A percentile compares a stretch with the other conserved stretches of the same genome.
Conservation (phyloP, 1,140 invertebrate species). For the Brachionus calyciflorus region DNA sequence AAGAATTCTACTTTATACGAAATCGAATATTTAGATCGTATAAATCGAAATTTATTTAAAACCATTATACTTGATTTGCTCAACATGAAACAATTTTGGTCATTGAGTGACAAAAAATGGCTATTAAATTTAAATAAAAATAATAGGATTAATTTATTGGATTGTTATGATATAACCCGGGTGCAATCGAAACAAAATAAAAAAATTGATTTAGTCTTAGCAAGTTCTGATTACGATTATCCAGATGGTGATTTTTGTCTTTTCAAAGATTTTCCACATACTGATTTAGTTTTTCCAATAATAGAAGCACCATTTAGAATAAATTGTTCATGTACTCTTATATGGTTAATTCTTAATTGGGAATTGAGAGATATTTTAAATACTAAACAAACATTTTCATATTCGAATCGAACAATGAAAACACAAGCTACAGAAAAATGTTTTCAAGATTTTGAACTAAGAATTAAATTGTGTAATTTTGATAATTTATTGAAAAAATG, state of each 20-base stretch:
- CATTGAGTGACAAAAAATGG: not conserved
- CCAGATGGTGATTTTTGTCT: constrained; percentile 20
- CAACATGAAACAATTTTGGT: not conserved
- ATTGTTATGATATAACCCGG: constrained; percentile 6
- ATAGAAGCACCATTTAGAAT: not conserved
- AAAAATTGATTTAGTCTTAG: not conserved
- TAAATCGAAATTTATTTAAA: too few species aligned
- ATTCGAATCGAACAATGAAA: not conserved
- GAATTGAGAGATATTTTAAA: not conserved
- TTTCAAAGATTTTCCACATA: constrained; percentile 36
- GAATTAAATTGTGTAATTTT: not conserved
- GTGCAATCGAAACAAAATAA: not conserved
- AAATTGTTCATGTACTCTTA: constrained; percentile 14
- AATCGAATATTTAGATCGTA: not conserved
- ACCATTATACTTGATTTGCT: not conserved
- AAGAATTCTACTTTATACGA: not conserved
- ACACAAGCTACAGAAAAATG: not conserved
- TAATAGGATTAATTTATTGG: not conserved
- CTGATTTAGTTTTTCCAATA: not conserved
- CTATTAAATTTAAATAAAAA: not conserved
- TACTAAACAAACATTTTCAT: not conserved
- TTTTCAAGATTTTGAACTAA: not conserved
- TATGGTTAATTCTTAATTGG: constrained; percentile 27
- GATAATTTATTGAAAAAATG: not conserved
- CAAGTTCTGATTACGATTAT: not conserved